These are phyloP conservation scores for Xylophagus ater DNA, from an alignment of 2,888 invertebrate genomes.

Conservation along the genomic window DNA sequence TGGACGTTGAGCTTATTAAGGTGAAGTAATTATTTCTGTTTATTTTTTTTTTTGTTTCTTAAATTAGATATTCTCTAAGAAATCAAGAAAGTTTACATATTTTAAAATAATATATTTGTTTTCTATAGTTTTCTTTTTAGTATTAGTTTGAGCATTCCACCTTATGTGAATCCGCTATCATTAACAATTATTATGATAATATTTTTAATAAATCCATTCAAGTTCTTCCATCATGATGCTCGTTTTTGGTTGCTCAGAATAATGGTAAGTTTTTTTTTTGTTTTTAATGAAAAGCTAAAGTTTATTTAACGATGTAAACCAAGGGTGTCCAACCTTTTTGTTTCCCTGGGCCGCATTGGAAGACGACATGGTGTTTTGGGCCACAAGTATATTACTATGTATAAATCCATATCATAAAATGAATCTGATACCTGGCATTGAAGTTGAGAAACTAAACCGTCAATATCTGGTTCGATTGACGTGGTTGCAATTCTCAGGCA, in stretches of 20 bases:
- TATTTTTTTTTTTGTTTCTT: constrained; percentile 50
- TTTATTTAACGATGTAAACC: no score
- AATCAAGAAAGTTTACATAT: not conserved
- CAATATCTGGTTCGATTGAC: no score
- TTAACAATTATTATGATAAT: constrained; percentile 69
- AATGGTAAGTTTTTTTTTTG: constrained; percentile 56
- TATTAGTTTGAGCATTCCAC: constrained; percentile 74
- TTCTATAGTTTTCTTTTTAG: constrained; percentile 47
- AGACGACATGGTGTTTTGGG: no score
- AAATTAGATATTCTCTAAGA: not conserved
- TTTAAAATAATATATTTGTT: not conserved
- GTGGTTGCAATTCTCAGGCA: no score
- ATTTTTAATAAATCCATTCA: constrained; percentile 86
- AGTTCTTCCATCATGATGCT: constrained; percentile 83
- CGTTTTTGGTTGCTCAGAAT: constrained; percentile 88
- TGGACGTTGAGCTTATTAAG: constrained; percentile 85
- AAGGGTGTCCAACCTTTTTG: no score
- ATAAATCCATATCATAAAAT: no score
- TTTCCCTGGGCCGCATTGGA: no score
- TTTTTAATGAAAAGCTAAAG: no score
- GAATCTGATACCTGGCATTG: no score
- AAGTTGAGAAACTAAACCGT: no score
- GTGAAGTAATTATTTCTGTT: no score
- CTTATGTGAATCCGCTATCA: constrained; percentile 83
- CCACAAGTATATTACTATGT: no score